A percentile compares a stretch with the other conserved stretches of the same genome.
Evolutionary conservation across 1,140 invertebrate genomes (phyloP).

Genomic region (Drosophila pandora): DNA sequence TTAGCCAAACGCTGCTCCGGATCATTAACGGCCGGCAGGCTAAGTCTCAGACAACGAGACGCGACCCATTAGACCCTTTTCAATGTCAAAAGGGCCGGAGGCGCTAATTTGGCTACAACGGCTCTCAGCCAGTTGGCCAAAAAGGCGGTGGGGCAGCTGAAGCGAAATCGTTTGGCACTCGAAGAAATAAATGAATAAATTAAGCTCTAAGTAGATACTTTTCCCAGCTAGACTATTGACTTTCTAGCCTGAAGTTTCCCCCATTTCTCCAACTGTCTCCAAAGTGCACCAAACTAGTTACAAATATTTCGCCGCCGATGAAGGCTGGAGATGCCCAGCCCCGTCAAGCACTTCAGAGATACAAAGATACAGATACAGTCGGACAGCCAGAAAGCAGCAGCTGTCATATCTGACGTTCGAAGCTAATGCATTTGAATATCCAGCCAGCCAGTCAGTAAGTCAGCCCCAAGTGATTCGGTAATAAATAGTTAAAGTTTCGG

Average conservation of each 20-base stretch:
- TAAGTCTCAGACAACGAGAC: slow-evolving; percentile 62
- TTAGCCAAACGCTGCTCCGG: slow-evolving; percentile 55
- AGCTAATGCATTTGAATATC: slow-evolving; percentile 77
- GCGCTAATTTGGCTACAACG: slow-evolving; percentile 71
- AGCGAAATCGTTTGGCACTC: slow-evolving; percentile 11
- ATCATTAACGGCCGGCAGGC: slow-evolving; percentile 69
- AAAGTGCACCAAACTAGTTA: slow-evolving; percentile 49
- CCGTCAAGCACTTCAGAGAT: slow-evolving; percentile 29
- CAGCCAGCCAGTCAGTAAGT: slow-evolving; percentile 15
- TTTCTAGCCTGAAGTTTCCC: neutral
- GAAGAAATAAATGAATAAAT: neutral
- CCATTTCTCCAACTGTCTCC: slow-evolving; percentile 13
- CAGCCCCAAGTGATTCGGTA: slow-evolving; percentile 58
- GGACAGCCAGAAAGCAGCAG: slow-evolving; percentile 34
- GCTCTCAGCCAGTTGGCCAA: slow-evolving; percentile 23
- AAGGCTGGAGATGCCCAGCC: slow-evolving; percentile 9
- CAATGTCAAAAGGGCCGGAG: slow-evolving; percentile 56
- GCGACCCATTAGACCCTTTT: slow-evolving; percentile 77
- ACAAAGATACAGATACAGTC: slow-evolving; percentile 15
- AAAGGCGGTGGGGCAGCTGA: slow-evolving; percentile 4
- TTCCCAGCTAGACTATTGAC: neutral
- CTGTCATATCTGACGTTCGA: slow-evolving; percentile 76
- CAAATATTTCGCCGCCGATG: slow-evolving; percentile 41
- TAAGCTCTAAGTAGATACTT: neutral
- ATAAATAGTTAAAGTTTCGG: slow-evolving; percentile 77